Conservation (phyloP, 2,113 vertebrate genomes). For the Nothobranchius kuhntae region DNA sequence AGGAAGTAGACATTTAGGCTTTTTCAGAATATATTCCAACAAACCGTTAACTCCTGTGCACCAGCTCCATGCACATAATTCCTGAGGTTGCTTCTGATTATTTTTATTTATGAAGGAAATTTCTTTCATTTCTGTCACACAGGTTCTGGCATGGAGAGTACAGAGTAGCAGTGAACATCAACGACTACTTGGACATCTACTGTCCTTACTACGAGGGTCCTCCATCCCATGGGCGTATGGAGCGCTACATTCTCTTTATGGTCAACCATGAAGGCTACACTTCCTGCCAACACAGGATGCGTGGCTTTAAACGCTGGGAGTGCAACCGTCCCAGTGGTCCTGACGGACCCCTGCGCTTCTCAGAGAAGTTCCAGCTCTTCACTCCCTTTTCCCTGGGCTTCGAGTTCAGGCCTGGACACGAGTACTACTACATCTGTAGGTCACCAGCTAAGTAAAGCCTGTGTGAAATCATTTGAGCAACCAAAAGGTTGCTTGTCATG, state of each 20-base stretch:
- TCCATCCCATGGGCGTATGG: slow-evolving; percentile 87
- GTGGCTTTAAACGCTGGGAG: slow-evolving; percentile 96
- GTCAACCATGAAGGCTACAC: slow-evolving; percentile 91
- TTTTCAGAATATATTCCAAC: slow-evolving; percentile 14
- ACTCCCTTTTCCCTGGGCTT: slow-evolving; percentile 97
- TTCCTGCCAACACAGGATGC: slow-evolving; percentile 91
- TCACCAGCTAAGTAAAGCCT: slow-evolving; percentile 33
- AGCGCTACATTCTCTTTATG: slow-evolving; percentile 95
- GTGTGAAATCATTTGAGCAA: slow-evolving; percentile 4
- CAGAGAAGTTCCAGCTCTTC: slow-evolving; percentile 98
- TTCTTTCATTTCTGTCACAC: slow-evolving; percentile 3
- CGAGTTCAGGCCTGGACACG: slow-evolving; percentile 94
- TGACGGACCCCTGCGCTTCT: slow-evolving; percentile 93
- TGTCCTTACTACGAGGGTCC: slow-evolving; percentile 92
- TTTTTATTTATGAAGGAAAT: slow-evolving; percentile 12
- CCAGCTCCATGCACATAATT: slow-evolving; percentile 3
- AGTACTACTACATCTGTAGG: slow-evolving; percentile 98
- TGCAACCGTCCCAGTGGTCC: slow-evolving; percentile 92
- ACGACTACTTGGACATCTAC: slow-evolving; percentile 98
- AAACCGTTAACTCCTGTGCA: not conserved
- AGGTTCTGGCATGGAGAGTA: slow-evolving; percentile 94
- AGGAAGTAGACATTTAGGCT: slow-evolving; percentile 46
- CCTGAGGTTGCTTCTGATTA: not conserved
- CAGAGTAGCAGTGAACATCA: slow-evolving; percentile 94
- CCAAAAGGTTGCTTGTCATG: slow-evolving; percentile 10